phyloP scores from a whole-genome alignment of 2,113 vertebrate genomes.

The Nyctereutes procyonoides region DNA sequence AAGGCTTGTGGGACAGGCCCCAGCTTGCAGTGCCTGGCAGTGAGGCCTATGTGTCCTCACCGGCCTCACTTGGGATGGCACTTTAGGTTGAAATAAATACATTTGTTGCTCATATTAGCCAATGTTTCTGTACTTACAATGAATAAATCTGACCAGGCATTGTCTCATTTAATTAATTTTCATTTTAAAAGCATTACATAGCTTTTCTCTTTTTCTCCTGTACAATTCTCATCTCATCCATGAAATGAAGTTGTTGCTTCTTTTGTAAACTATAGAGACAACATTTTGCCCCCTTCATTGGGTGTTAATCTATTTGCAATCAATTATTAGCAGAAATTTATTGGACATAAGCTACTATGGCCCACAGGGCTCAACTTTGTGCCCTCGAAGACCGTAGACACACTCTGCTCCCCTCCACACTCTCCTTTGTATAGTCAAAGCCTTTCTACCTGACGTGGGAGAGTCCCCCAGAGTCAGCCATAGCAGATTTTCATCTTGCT shows the following conservation, averaged over 20 bases:
- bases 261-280: background rate
- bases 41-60: background rate
- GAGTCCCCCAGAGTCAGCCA: rapidly evolving
- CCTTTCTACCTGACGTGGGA: background rate
- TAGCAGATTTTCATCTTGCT: background rate
- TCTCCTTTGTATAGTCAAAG: background rate
- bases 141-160: background rate
- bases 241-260: background rate
- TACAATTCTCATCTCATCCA: background rate
- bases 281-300: background rate
- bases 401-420: rapidly evolving
- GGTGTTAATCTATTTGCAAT: background rate
- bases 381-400: rapidly evolving
- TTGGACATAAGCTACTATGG: background rate
- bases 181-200: background rate
- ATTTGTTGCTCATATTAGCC: background rate
- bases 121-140: background rate
- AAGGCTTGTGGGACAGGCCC: rapidly evolving
- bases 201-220: background rate
- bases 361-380: background rate
- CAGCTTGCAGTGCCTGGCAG: background rate
- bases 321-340: background rate
- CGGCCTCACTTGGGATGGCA: background rate
- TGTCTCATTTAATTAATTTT: background rate
- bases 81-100: background rate